Percentiles rank a stretch among this genome's conserved stretches.
Evolutionary conservation across 2,888 invertebrate species (phyloP).

Genomic region (Drosophila quasianomalipes): DNA sequence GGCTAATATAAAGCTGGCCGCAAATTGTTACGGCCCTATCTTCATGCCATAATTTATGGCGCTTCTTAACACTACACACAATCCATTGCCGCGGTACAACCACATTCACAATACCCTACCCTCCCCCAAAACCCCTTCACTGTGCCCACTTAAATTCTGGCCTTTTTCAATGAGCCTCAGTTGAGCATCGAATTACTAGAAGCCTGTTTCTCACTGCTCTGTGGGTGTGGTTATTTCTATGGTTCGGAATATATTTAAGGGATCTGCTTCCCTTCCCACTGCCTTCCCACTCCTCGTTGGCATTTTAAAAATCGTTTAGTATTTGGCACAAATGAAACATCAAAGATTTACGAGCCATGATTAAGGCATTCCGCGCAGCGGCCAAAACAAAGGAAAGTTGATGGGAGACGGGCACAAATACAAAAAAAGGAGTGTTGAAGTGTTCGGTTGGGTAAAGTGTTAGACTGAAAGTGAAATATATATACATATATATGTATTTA

Average conservation of each 20-base stretch:
- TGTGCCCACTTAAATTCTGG: not conserved
- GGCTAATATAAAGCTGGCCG: constrained; percentile 47
- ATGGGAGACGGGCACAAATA: constrained; percentile 5
- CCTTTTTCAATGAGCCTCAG: constrained; percentile 29
- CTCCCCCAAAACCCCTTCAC: not conserved
- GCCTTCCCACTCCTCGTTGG: not conserved
- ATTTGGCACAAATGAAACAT: constrained; percentile 81
- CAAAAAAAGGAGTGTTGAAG: constrained; percentile 47
- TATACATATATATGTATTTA: constrained; percentile 33
- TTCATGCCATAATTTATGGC: constrained; percentile 66
- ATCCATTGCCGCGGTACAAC: constrained; percentile 24
- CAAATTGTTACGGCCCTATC: constrained; percentile 62
- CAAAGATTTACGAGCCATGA: constrained; percentile 81
- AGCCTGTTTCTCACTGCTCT: not conserved
- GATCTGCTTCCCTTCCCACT: not conserved
- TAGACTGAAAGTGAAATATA: constrained; percentile 59
- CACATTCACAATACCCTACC: constrained; percentile 1
- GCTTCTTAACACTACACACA: constrained; percentile 52
- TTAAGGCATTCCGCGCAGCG: constrained; percentile 70
- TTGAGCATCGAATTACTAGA: constrained; percentile 28
- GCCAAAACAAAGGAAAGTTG: constrained; percentile 47
- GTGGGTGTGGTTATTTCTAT: not conserved
- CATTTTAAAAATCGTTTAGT: constrained; percentile 79
- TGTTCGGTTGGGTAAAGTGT: constrained; percentile 55
- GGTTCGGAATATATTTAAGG: not conserved